Evolutionary conservation across 1,140 invertebrate species (phyloP), one percentile per base, ranked within the genome.

Genomic region (Mamestra configurata): DNA sequence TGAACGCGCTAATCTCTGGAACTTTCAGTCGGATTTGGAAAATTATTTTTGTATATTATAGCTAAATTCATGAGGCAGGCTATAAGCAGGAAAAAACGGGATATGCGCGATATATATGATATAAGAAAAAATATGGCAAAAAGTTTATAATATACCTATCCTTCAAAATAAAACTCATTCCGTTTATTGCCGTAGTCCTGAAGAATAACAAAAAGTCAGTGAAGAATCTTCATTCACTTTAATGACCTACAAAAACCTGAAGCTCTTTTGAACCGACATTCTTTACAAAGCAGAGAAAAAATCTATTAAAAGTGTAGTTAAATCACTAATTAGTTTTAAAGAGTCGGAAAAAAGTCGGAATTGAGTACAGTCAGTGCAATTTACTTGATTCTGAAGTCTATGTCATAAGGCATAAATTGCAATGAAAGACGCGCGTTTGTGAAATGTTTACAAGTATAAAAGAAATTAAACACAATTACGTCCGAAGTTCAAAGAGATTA

Each of bases 291-390:
- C 51, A 59, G n/a, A 75, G 37, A 59, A 57, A 57, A 59, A 75
- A 75, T 59, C 71, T 75, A 75, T 59, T 57, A 57, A 75, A 75
- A 75, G 18, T 59, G 71, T 43, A 75, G 51, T 75, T 75, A 75
- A 75, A 75, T 59, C 53, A 57, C 71, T 75, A 75, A 75, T 75
- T 75, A 75, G 35, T 75, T 75, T 43, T 18, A 59, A 75, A 75
- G 71, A 75, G 35, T 75, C 4, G 15, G 66, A 71, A 71, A 75
- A 73, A 59, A 22, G 53, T 40, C 18, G 10, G 37, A 53, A 8
- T 59, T 59, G 71, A 75, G n/a, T 43, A 1, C 15, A 46, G 11
- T n/a, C 15, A 4, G 15, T 49, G 0, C 43, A n/a, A 4, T 4
- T 43, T 5, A 49, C 13, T 13, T n/a, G 15, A 49, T 4, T 49